Conservation (phyloP, 2,113 vertebrate species). For the Nanger granti region DNA sequence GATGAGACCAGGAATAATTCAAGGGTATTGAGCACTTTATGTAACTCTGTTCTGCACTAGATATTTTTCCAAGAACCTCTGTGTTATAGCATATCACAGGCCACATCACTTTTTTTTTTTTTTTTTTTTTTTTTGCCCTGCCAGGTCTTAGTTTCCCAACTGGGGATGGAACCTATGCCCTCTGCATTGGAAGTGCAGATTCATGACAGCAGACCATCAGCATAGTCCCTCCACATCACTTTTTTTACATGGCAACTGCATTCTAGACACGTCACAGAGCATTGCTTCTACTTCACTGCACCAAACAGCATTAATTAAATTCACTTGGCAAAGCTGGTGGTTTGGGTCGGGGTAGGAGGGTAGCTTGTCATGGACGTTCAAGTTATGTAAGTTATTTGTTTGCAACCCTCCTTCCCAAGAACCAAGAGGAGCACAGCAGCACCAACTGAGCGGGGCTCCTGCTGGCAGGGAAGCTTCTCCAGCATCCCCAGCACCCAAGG, state of each 20-base stretch:
- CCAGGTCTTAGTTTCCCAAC: neutral
- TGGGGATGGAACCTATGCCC: neutral
- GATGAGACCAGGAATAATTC: neutral
- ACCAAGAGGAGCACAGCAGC: neutral
- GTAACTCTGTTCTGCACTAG: neutral
- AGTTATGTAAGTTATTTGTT: neutral
- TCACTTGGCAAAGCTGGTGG: neutral
- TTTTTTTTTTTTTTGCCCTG: neutral
- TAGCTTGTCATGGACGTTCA: neutral
- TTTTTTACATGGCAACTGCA: neutral
- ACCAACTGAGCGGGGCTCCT: neutral
- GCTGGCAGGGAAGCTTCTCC: neutral
- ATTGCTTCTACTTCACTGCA: neutral
- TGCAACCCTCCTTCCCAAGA: neutral
- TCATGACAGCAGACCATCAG: neutral
- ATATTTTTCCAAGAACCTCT: neutral
- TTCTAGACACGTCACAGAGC: rapidly evolving
- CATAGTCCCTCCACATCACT: too few species aligned
- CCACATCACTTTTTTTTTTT: too few species aligned
- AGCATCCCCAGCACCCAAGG: rapidly evolving
- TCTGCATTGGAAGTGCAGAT: rapidly evolving
- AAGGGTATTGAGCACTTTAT: neutral
- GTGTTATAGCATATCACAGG: too few species aligned
- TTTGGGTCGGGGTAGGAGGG: too few species aligned
- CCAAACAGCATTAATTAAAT: neutral